Percentiles rank a stretch among this genome's conserved stretches.
Evolutionary conservation across 2,888 invertebrate species (phyloP).

Genomic region (Philopedon plagiatum): DNA sequence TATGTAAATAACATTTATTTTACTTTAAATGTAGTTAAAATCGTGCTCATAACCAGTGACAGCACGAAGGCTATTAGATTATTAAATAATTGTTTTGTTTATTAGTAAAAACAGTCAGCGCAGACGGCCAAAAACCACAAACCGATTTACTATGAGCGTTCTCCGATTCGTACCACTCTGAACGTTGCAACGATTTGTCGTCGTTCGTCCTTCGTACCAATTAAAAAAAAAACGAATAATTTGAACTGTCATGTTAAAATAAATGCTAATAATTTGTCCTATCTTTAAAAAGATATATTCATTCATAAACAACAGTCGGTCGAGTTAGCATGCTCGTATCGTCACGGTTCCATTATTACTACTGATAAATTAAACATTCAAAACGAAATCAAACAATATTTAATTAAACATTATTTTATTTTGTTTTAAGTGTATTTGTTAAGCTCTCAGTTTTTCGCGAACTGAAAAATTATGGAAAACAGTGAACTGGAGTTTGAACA

Average conservation of each 20-base stretch:
- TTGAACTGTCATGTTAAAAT: slow-evolving; percentile 24
- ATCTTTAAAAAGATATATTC: slow-evolving; percentile 21
- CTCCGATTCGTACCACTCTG: slow-evolving; percentile 28
- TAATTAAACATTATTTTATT: not conserved
- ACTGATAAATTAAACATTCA: not conserved
- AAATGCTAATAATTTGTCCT: slow-evolving; percentile 26
- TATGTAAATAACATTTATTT: too few species aligned
- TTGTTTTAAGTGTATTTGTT: slow-evolving; percentile 20
- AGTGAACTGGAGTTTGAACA: slow-evolving; percentile 46
- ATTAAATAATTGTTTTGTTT: slow-evolving; percentile 9
- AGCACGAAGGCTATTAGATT: not conserved
- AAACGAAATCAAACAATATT: not conserved
- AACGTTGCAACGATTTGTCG: not conserved
- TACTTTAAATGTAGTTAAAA: not conserved
- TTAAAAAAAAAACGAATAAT: slow-evolving; percentile 28
- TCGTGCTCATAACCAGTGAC: not conserved
- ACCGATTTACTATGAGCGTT: not conserved
- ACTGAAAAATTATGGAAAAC: slow-evolving; percentile 35
- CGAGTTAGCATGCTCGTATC: not conserved
- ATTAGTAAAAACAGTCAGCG: slow-evolving; percentile 12
- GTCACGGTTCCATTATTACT: not conserved
- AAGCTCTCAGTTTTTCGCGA: not conserved
- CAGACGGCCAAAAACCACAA: not conserved
- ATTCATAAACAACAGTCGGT: slow-evolving; percentile 7
- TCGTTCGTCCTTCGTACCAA: slow-evolving; percentile 11